A percentile compares a stretch with the other conserved stretches of the same genome.
phyloP scores from a whole-genome alignment of 2,888 invertebrate species.

The Cybosia mesomella region DNA sequence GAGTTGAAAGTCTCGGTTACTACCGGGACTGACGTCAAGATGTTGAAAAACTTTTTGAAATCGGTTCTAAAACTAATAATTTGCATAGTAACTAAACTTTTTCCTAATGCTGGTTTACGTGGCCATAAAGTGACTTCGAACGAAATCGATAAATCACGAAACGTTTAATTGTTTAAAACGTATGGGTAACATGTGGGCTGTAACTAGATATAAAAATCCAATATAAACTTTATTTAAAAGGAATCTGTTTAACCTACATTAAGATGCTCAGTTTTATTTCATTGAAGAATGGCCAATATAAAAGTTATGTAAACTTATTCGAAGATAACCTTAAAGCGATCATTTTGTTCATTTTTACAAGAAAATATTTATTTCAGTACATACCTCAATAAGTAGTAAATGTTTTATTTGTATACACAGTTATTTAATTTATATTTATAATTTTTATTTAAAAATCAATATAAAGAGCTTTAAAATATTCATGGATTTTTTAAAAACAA shows the following conservation, averaged over 20 bases:
- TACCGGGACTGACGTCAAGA: no score
- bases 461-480: background rate
- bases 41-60: no score
- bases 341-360: background rate
- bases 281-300: background rate
- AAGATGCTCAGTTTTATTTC: slow-evolving; percentile 7
- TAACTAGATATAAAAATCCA: slow-evolving; percentile 7
- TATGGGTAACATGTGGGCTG: slow-evolving; percentile 11
- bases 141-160: slow-evolving; percentile 12
- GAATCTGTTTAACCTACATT: slow-evolving; percentile 12
- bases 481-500: background rate
- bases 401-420: no score
- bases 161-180: slow-evolving; percentile 19
- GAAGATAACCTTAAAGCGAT: slow-evolving; percentile 7
- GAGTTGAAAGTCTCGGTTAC: no score
- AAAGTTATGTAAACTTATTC: background rate
- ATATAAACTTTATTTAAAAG: slow-evolving; percentile 18
- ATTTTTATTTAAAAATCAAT: background rate
- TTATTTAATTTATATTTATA: no score
- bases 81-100: background rate
- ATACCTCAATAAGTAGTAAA: slow-evolving; percentile 2
- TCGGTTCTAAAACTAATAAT: background rate
- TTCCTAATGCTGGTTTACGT: background rate
- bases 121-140: slow-evolving; percentile 7
- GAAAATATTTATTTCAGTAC: slow-evolving; percentile 4